phyloP scores from a whole-genome alignment of 2,797 vertebrate genomes.

The Leptatherina wallacei region DNA sequence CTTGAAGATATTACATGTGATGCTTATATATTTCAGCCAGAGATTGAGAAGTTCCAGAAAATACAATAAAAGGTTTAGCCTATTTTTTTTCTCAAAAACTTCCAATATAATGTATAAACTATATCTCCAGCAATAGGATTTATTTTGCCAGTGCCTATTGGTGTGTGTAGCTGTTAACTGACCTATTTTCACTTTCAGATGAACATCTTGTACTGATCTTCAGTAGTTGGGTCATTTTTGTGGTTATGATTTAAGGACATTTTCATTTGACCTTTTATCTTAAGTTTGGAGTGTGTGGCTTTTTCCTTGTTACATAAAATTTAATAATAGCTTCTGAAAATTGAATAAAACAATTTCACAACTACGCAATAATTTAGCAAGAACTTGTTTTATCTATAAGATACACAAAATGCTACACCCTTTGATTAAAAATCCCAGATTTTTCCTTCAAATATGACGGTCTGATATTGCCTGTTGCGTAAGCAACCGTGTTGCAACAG shows the following conservation, averaged over 20 bases:
- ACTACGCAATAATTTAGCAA: background rate
- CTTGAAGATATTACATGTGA: no score
- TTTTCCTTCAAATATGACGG: background rate
- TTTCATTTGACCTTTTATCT: background rate
- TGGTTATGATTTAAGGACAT: background rate
- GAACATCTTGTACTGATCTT: background rate
- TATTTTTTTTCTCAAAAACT: no score
- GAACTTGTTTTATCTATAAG: background rate
- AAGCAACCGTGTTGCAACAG: background rate
- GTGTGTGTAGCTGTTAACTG: background rate
- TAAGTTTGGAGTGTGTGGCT: background rate
- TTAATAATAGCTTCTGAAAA: no score
- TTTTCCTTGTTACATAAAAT: no score
- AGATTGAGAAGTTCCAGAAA: background rate
- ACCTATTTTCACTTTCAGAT: background rate
- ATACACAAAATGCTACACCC: background rate
- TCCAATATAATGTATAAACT: no score
- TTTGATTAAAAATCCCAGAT: background rate
- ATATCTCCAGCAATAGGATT: no score
- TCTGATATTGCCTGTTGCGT: background rate
- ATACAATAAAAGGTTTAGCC: background rate
- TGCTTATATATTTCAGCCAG: background rate
- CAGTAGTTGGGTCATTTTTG: background rate
- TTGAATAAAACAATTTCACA: background rate
- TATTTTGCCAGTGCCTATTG: no score